Evolutionary conservation across 2,113 vertebrate genomes (phyloP).

Genomic region (Budorcas taxicolor): DNA sequence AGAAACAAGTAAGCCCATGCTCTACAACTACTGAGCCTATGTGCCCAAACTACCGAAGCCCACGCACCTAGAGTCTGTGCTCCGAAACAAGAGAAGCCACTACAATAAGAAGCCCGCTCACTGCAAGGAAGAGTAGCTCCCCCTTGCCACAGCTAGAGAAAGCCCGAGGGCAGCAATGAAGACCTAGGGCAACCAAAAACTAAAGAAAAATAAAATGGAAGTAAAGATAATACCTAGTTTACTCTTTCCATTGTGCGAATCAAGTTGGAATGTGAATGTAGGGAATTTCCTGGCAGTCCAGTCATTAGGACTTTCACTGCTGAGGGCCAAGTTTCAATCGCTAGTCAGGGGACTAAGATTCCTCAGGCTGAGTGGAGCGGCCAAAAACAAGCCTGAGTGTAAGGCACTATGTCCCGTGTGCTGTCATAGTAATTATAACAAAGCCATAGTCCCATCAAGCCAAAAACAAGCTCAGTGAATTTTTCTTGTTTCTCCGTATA

Average conservation of each 20-base stretch:
- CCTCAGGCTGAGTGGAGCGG: accelerated
- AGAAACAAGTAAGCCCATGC: not conserved
- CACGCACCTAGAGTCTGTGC: not conserved
- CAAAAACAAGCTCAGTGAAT: not conserved
- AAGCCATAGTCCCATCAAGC: not conserved
- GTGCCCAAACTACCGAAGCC: not conserved
- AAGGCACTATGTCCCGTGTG: not conserved
- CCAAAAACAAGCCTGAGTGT: not conserved
- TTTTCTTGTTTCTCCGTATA: not conserved
- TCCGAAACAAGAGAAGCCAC: not conserved
- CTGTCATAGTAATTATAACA: not conserved
- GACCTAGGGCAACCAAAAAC: not conserved
- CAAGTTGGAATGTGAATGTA: not conserved
- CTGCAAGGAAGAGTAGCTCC: not conserved
- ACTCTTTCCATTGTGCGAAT: not conserved
- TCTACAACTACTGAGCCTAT: not conserved
- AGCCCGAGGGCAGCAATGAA: not conserved
- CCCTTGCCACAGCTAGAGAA: not conserved
- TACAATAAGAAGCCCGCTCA: not conserved
- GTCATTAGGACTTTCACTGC: not conserved
- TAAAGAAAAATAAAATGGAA: not conserved
- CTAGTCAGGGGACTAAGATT: not conserved
- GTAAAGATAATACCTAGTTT: not conserved
- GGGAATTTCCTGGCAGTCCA: not conserved
- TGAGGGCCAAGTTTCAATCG: not conserved